These are phyloP conservation scores for Aeoliscus strigatus DNA, from an alignment of 2,797 vertebrate genomes.

Conservation along the genomic window DNA sequence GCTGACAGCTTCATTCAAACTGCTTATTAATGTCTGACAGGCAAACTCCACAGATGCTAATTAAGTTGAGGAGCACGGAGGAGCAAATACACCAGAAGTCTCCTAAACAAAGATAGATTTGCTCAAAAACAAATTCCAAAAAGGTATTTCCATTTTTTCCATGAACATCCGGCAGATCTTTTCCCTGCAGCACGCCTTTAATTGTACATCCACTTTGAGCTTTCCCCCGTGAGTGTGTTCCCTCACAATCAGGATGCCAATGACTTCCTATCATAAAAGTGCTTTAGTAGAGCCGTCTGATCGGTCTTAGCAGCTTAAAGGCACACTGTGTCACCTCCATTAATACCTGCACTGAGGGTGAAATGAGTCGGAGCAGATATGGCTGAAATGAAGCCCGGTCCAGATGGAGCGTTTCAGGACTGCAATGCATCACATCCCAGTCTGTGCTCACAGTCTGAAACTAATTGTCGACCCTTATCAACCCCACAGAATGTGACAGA, in stretches of 20 bases:
- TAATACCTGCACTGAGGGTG: conserved; percentile 8
- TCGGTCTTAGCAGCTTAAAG: conserved; percentile 11
- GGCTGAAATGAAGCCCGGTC: conserved; percentile 6
- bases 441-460: conserved; percentile 15
- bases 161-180: neutral
- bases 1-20: conserved; percentile 24
- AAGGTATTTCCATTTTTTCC: conserved; percentile 8
- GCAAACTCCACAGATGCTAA: conserved; percentile 41
- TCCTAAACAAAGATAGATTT: conserved; percentile 6
- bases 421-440: conserved; percentile 3
- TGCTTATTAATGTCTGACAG: conserved; percentile 45
- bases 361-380: conserved; percentile 12
- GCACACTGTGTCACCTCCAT: conserved; percentile 7
- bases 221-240: conserved; percentile 4
- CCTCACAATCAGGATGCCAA: conserved; percentile 20
- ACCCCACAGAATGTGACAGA: conserved; percentile 1
- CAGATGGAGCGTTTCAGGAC: conserved; percentile 14
- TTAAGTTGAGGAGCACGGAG: conserved; percentile 42
- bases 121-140: conserved; percentile 8
- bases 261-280: conserved; percentile 28
- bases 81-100: conserved; percentile 21
- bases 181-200: conserved; percentile 21
- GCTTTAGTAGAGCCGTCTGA: neutral
- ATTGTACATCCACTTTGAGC: conserved; percentile 24
- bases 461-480: conserved; percentile 9